These are phyloP conservation scores for Uromys caudimaculatus DNA, from an alignment of 2,797 vertebrate species.

Conservation along the genomic window DNA sequence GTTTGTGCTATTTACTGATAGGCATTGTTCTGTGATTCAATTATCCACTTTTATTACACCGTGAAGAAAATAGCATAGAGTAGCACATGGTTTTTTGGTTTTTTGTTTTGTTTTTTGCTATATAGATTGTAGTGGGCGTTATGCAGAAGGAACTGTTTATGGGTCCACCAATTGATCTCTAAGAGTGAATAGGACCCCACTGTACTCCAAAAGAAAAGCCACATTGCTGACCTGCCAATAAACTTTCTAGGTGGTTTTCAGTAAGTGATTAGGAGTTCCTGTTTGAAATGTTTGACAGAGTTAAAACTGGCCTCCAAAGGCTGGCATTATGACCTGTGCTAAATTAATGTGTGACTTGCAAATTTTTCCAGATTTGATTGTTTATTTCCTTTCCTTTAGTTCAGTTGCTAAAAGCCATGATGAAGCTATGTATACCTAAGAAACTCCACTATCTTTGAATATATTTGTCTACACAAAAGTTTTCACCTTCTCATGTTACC, in stretches of 20 bases:
- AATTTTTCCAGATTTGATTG: conserved; percentile 68
- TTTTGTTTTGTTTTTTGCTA: neutral
- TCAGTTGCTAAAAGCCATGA: conserved; percentile 59
- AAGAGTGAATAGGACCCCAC: conserved; percentile 44
- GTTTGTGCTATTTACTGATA: conserved; percentile 77
- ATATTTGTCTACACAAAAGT: conserved; percentile 80
- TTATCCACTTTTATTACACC: conserved; percentile 86
- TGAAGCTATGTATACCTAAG: conserved; percentile 74
- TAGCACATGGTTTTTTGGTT: neutral
- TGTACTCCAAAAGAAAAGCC: conserved; percentile 40
- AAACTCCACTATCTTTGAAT: conserved; percentile 76
- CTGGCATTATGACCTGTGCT: conserved; percentile 55
- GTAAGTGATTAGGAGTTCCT: neutral
- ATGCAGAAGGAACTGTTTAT: conserved; percentile 19
- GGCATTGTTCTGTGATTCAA: conserved; percentile 83
- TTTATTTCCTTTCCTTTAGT: conserved; percentile 71
- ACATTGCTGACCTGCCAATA: conserved; percentile 17
- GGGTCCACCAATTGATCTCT: conserved; percentile 1
- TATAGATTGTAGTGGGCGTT: conserved; percentile 19
- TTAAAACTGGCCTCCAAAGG: conserved; percentile 44
- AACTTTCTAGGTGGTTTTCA: conserved; percentile 22
- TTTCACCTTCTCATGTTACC: conserved; percentile 80
- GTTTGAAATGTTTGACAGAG: conserved; percentile 59
- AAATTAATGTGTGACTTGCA: conserved; percentile 68
- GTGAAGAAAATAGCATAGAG: conserved; percentile 65